phyloP scores from a whole-genome alignment of 1,140 invertebrate species.

The Sitophilus oryzae region DNA sequence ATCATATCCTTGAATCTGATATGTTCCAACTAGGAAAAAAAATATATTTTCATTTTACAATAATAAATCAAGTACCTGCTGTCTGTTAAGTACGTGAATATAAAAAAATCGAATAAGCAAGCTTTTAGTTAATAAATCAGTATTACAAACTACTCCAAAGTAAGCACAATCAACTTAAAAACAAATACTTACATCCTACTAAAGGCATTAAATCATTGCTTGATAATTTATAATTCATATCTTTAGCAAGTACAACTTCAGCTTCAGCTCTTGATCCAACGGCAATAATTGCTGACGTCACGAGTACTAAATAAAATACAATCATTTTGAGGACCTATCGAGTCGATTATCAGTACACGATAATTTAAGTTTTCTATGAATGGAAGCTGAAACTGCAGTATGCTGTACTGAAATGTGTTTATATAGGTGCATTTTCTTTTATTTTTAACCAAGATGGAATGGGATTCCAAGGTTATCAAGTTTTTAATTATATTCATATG shows the following conservation, averaged over 20 bases:
- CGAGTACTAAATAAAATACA: neutral
- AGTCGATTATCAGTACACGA: too few relatives aligned
- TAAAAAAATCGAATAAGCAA: too few relatives aligned
- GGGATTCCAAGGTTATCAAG: neutral
- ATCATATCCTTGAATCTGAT: constrained; percentile 43
- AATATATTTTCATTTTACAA: too few relatives aligned
- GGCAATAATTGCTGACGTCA: neutral
- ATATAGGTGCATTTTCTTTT: too few relatives aligned
- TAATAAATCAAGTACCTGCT: too few relatives aligned
- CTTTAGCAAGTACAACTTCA: constrained; percentile 24
- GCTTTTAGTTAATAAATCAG: neutral
- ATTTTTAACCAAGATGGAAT: too few relatives aligned
- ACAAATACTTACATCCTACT: constrained; percentile 36
- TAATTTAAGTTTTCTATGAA: too few relatives aligned
- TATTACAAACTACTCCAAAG: neutral
- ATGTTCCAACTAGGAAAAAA: constrained; percentile 50
- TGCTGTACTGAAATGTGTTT: too few relatives aligned
- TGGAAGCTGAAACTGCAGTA: too few relatives aligned
- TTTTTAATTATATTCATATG: neutral
- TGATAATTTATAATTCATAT: constrained; percentile 33
- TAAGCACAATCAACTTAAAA: constrained; percentile 6
- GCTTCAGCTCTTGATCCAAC: constrained; percentile 4
- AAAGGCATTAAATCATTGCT: constrained; percentile 36
- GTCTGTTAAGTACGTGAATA: too few relatives aligned
- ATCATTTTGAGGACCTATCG: constrained; percentile 6